Percentiles rank a stretch among this genome's conserved stretches.
Conservation (phyloP, 2,888 invertebrate species). For the Nesidiocoris tenuis region DNA sequence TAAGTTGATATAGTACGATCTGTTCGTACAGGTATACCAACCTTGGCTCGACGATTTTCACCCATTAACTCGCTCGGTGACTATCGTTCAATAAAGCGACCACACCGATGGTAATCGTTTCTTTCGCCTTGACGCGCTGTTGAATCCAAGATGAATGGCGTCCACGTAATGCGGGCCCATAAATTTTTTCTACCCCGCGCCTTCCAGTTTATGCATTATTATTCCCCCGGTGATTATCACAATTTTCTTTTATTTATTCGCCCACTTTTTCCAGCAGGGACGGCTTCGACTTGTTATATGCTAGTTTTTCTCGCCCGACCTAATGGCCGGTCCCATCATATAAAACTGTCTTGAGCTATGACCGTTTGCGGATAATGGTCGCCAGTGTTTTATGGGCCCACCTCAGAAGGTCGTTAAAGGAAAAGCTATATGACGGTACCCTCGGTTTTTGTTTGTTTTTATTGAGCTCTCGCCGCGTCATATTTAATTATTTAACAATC, state of each 20-base stretch:
- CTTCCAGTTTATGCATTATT: slow-evolving; percentile 28
- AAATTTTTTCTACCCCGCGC: neutral
- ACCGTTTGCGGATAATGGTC: slow-evolving; percentile 31
- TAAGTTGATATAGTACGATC: slow-evolving; percentile 24
- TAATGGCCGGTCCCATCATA: slow-evolving; percentile 27
- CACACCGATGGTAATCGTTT: slow-evolving; percentile 17
- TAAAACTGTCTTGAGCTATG: slow-evolving; percentile 29
- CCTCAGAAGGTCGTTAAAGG: slow-evolving; percentile 14
- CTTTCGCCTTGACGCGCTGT: slow-evolving; percentile 22
- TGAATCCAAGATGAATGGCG: slow-evolving; percentile 32
- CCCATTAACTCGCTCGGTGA: slow-evolving; percentile 31
- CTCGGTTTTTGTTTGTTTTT: neutral
- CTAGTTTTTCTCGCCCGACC: slow-evolving; percentile 20
- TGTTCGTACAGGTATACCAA: slow-evolving; percentile 11
- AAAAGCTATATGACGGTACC: slow-evolving; percentile 24
- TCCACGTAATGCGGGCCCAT: slow-evolving; percentile 34
- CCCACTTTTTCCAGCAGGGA: no score
- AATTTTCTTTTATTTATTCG: slow-evolving; percentile 12
- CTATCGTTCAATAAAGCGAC: slow-evolving; percentile 25
- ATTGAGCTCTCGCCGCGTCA: neutral
- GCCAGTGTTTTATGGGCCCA: slow-evolving; percentile 10
- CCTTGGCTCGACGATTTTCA: neutral
- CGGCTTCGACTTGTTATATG: no score
- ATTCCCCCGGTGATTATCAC: slow-evolving; percentile 34
- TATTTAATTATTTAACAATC: neutral